Percentiles rank a stretch among this genome's conserved stretches.
Evolutionary conservation across 2,113 vertebrate species (phyloP).

Genomic region (Cercocebus atys): DNA sequence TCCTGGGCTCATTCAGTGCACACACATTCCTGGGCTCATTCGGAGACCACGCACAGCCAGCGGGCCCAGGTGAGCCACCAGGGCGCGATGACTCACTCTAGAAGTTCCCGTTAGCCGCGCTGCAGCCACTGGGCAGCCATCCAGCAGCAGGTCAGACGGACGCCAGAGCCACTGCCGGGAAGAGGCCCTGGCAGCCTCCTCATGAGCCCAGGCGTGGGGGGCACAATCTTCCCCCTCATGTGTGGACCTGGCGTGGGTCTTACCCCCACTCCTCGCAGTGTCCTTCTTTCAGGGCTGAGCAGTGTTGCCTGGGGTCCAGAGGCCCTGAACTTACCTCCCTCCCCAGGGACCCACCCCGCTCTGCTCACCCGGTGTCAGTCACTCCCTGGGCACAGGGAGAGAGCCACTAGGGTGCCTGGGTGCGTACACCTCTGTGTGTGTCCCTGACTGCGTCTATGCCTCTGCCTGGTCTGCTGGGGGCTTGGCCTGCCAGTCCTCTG

Average conservation of each 20-base stretch:
- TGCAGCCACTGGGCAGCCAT: constrained; percentile 42
- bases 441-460: neutral
- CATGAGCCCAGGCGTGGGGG: accelerated
- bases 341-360: neutral
- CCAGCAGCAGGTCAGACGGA: constrained; percentile 22
- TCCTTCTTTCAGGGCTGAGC: neutral
- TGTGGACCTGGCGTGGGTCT: neutral
- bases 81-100: neutral
- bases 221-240: neutral
- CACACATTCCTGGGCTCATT: accelerated
- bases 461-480: neutral
- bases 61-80: neutral
- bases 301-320: neutral
- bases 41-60: accelerated
- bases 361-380: neutral
- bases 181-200: constrained; percentile 13
- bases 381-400: neutral
- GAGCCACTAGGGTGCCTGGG: neutral
- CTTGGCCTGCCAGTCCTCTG: accelerated
- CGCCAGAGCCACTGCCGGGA: neutral
- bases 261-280: accelerated
- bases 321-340: neutral
- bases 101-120: constrained; percentile 33
- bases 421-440: neutral
- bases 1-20: accelerated